Percentiles rank a stretch among this genome's conserved stretches.
Evolutionary conservation across 2,797 vertebrate species (phyloP).

Genomic region (Premnoplex brunnescens): DNA sequence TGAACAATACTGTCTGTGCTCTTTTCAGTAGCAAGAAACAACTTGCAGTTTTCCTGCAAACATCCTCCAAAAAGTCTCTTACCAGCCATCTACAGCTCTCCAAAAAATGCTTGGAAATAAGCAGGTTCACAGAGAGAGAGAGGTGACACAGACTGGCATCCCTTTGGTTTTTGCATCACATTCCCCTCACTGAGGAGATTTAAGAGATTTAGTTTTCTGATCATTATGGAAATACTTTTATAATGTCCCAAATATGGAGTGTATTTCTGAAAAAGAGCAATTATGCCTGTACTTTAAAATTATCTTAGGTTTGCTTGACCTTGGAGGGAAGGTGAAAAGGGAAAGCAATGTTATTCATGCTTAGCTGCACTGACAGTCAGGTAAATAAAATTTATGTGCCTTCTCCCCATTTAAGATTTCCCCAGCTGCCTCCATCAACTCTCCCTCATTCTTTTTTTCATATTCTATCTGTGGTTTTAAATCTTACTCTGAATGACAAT

Average conservation of each 20-base stretch:
- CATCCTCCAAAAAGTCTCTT: neutral
- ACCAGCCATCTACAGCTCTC: neutral
- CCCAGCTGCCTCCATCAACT: neutral
- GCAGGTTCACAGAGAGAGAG: neutral
- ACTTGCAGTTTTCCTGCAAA: neutral
- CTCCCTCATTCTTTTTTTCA: neutral
- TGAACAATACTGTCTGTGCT: neutral
- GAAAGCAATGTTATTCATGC: neutral
- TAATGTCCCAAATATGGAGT: neutral
- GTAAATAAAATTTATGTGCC: neutral
- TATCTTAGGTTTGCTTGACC: neutral
- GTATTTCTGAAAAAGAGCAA: neutral
- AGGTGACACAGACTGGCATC: neutral
- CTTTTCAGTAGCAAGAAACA: neutral
- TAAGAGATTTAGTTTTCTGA: neutral
- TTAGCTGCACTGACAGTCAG: neutral
- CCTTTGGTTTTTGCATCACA: neutral
- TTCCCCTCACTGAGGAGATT: neutral
- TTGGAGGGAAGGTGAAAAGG: neutral
- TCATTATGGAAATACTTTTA: neutral
- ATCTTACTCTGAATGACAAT: slow-evolving; percentile 27
- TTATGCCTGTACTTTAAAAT: neutral
- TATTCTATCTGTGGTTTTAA: neutral
- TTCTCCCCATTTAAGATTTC: neutral
- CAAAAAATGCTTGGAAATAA: neutral